These are phyloP conservation scores for Struthidea cinerea DNA, from an alignment of 2,113 vertebrate species.

Conservation along the genomic window DNA sequence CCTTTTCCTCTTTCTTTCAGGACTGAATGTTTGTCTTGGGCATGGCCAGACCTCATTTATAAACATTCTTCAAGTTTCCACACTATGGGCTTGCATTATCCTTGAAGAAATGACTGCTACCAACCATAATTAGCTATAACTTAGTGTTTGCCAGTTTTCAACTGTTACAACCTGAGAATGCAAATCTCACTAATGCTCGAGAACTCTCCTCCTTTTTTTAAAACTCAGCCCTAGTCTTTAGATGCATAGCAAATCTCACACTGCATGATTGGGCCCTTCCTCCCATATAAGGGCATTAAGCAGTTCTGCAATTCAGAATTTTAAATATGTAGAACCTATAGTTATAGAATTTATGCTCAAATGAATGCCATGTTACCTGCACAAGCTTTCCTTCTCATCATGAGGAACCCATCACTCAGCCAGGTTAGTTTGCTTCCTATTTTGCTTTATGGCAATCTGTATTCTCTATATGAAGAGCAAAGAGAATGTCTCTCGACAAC, in stretches of 20 bases:
- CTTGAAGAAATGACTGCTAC: neutral
- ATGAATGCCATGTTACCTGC: neutral
- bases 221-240: neutral
- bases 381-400: neutral
- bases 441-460: neutral
- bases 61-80: neutral
- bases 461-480: neutral
- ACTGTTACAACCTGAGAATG: neutral
- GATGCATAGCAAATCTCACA: neutral
- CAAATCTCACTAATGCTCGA: neutral
- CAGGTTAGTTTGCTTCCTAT: neutral
- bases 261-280: neutral
- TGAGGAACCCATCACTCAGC: neutral
- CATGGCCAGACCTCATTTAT: neutral
- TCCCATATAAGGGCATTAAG: neutral
- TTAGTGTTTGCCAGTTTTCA: neutral
- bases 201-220: neutral
- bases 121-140: neutral
- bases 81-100: neutral
- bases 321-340: neutral
- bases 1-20: neutral
- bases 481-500: neutral
- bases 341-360: neutral
- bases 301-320: neutral
- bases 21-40: neutral